Conservation (phyloP, 2,797 vertebrate genomes). For the Spinus pinus region DNA sequence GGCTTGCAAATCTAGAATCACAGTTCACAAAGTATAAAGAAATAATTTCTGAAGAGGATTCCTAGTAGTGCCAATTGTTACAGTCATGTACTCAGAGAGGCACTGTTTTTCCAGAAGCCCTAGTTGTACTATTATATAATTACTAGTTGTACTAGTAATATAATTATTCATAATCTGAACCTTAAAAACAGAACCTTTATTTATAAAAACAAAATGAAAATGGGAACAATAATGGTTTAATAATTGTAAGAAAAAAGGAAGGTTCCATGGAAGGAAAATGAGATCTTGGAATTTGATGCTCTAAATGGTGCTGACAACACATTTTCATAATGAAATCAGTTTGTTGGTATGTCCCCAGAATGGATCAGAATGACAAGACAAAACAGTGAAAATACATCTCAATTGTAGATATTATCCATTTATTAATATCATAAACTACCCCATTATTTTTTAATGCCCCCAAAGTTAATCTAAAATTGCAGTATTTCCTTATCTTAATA, state of each 20-base stretch:
- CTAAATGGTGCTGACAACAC: not conserved
- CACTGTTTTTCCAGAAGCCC: not conserved
- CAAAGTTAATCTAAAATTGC: not conserved
- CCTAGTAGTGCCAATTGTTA: not conserved
- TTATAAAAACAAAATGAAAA: not conserved
- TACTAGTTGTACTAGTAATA: not conserved
- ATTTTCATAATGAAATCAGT: not conserved
- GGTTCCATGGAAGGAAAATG: not conserved
- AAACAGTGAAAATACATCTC: not conserved
- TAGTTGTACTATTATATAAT: not conserved
- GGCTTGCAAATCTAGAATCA: slow-evolving; percentile 2
- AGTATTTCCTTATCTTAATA: not conserved
- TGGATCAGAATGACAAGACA: not conserved
- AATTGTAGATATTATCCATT: not conserved
- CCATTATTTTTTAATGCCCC: not conserved
- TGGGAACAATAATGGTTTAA: not conserved
- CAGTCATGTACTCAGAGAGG: not conserved
- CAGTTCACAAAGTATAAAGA: not conserved
- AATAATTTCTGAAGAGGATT: not conserved
- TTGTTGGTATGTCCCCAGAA: not conserved
- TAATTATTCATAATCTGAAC: not conserved
- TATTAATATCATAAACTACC: not conserved
- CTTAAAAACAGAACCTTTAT: not conserved
- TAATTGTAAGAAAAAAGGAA: not conserved
- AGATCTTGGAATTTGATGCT: not conserved